Evolutionary conservation across 2,888 invertebrate species (phyloP), one percentile per base, ranked within the genome.

Genomic region (Tanypteryx hageni): DNA sequence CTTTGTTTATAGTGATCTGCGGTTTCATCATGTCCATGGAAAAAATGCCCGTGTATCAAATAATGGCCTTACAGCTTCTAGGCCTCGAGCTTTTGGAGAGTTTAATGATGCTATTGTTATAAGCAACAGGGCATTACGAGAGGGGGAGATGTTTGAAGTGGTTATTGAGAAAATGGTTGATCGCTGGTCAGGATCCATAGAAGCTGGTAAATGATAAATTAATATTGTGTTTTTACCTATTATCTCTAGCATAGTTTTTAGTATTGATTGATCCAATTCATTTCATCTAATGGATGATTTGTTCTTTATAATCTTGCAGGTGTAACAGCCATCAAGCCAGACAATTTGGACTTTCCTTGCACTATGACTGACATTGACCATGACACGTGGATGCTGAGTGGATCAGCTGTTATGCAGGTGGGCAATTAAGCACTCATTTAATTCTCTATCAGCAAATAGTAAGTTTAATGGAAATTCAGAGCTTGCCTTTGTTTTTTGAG

Each of bases 51-150:
- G 97, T 27, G 97, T 99, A 84, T 97, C 97, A 27, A 98, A 98
- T 94, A 97, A 97, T 93, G 98, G 98, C 0, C 95, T 98, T 93
- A 98, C 98, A 0, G 98, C 99, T 0, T 96, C 97, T 83, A 96
- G 99, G 68, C 98, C 98, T 18, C 97, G 98, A 93, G 98, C 98
- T 9, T 96, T 98, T 93, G 98, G 98, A 0, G 99, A 99, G 96
- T 99, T 99, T 95, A 99, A 99, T 94, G 98, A 99, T 94, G 98
- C 99, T 0, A 98, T 99, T 93, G 97, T 99, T 3, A 98, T 99
- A 94, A 98, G 98, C 93, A 98, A 97, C 94, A 96, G 99, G 92
- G 98, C 98, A 0, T 95, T 99, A 89, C 96, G 98, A 31, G 98
- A 98, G 94, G 98, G 98, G 86, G 99, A 99, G 95, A 96, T 99